Evolutionary conservation across 2,888 invertebrate genomes (phyloP), one percentile per base, ranked within the genome.

Genomic region (Nomada goodeniana): DNA sequence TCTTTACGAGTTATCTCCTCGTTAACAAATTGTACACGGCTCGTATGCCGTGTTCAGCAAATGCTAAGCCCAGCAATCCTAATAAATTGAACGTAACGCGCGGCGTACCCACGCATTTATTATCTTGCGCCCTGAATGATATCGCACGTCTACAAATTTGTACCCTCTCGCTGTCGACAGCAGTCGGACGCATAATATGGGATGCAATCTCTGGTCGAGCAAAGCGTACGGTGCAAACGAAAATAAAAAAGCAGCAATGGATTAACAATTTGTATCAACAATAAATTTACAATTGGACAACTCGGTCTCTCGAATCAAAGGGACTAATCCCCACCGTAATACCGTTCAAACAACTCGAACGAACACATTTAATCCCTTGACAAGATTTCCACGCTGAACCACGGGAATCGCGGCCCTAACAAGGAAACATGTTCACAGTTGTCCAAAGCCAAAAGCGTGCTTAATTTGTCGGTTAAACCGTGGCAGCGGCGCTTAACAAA

Each of bases 401-500:
- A 36, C 23, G 29, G 11, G 9, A 60, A 59, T 29, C 13, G 26
- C 26, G n/a, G 29, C 20, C 20, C 47, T 60, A 71, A 71, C 70
- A 71, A 71, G 50, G 18, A 13, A 50, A 9, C 60, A 36, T 15
- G 36, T 60, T 13, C 36, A 60, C 61, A 71, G 50, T 60, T 61
- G 29, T 11, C 50, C 36, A 13, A 15, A 20, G 10, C 36, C 11
- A 42, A 47, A 70, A 70, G 70, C 47, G 50, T 23, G 60, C 50
- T 71, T 71, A 71, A 71, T 71, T 71, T 60, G 70, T 60, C 7
- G 36, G 7, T 36, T 36, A 71, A 61, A 71, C 60, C 59, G 36
- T 60, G 15, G 7, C 61, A n/a, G 11, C 5, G 36, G 4, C 15
- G 76, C 57, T 76, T 64, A 79, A 76, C 78, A 61, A 79, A 76